Conservation (phyloP, 2,888 invertebrate species). For the Rosalia funebris region DNA sequence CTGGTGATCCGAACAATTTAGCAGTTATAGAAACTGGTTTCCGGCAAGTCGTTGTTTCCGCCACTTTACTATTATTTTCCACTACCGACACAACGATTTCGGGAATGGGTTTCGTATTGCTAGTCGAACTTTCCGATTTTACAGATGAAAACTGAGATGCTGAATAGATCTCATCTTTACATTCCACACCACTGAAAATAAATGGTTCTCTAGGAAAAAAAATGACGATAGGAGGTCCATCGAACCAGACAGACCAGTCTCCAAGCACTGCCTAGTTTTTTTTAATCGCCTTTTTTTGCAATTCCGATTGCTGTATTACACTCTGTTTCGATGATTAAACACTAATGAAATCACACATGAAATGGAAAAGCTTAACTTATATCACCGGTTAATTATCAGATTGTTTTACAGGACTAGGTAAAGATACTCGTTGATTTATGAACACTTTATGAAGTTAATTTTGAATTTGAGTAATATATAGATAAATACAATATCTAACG, state of each 20-base stretch:
- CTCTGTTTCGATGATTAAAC: no score
- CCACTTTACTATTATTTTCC: conserved; percentile 23
- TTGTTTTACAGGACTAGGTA: conserved; percentile 17
- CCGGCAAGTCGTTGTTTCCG: conserved; percentile 22
- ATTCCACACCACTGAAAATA: conserved; percentile 78
- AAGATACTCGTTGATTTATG: conserved; percentile 6
- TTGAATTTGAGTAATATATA: conserved; percentile 3
- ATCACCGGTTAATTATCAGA: conserved; percentile 12
- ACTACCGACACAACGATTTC: conserved; percentile 43
- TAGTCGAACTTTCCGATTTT: conserved; percentile 45
- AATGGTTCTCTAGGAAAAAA: conserved; percentile 27
- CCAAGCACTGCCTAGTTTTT: conserved; percentile 11
- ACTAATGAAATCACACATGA: no score
- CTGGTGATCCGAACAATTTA: conserved; percentile 54
- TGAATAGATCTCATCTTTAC: conserved; percentile 81
- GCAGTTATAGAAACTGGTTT: conserved; percentile 43
- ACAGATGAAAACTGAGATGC: conserved; percentile 67
- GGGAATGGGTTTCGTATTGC: conserved; percentile 31
- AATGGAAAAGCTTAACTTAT: conserved; percentile 20
- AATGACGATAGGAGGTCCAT: conserved; percentile 4
- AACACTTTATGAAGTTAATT: conserved; percentile 11
- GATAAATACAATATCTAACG: conserved; percentile 6
- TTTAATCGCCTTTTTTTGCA: not conserved
- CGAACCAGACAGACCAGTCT: conserved; percentile 18
- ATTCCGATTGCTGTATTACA: conserved; percentile 8